These are phyloP conservation scores for Fukomys damarensis DNA, from an alignment of 2,113 vertebrate genomes.

Conservation along the genomic window DNA sequence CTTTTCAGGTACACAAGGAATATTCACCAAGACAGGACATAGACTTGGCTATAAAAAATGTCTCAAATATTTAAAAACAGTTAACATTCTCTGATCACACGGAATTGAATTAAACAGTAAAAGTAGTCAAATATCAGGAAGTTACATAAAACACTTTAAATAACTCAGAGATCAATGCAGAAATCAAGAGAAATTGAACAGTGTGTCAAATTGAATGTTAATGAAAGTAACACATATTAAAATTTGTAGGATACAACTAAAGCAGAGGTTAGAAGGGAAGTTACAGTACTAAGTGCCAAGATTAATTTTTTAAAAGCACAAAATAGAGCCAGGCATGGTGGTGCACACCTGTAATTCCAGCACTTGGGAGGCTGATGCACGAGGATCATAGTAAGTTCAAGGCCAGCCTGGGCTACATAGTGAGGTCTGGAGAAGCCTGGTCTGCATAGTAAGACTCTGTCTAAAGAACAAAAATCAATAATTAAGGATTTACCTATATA, in stretches of 20 bases:
- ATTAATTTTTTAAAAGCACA: background rate
- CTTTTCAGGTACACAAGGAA: background rate
- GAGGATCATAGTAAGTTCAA: too few species aligned
- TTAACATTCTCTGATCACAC: background rate
- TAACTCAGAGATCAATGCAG: slow-evolving; percentile 13
- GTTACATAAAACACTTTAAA: slow-evolving; percentile 57
- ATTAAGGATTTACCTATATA: background rate
- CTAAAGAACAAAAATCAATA: too few species aligned
- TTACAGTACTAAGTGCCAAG: background rate
- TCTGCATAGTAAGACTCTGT: too few species aligned
- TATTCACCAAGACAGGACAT: background rate
- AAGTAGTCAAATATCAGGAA: slow-evolving; percentile 8
- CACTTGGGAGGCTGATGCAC: too few species aligned
- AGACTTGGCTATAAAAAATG: background rate
- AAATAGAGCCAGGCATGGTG: background rate
- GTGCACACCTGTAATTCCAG: too few species aligned
- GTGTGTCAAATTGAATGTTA: slow-evolving; percentile 42
- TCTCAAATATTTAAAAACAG: slow-evolving; percentile 3
- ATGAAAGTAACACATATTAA: slow-evolving; percentile 20
- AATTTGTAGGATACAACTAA: background rate
- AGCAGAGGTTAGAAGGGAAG: background rate
- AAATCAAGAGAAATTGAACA: slow-evolving; percentile 42
- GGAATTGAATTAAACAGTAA: slow-evolving; percentile 51
- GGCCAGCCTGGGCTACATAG: too few species aligned
- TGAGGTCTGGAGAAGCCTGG: too few species aligned